A percentile compares a stretch with the other conserved stretches of the same genome.
These are phyloP conservation scores for Glossophaga mutica DNA, from an alignment of 2,797 vertebrate genomes.

Conservation along the genomic window DNA sequence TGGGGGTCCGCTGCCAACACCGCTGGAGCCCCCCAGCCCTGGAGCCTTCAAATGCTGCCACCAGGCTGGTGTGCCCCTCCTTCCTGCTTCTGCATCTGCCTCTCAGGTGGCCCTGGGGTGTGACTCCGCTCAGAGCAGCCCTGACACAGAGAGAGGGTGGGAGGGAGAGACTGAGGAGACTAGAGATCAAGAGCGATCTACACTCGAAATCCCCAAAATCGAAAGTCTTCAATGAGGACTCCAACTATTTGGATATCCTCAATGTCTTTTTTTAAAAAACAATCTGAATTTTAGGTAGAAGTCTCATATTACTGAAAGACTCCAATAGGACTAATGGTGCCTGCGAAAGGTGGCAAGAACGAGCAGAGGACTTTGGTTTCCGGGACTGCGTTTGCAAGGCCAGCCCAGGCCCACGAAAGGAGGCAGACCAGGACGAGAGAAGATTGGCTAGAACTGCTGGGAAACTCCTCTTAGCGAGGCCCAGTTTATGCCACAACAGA, in stretches of 20 bases:
- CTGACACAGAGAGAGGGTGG: neutral
- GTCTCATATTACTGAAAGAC: neutral
- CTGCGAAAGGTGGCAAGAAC: neutral
- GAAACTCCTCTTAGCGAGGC: neutral
- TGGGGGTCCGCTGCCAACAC: neutral
- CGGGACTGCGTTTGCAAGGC: neutral
- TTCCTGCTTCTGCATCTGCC: neutral
- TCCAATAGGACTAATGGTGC: neutral
- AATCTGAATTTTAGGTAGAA: conserved; percentile 43
- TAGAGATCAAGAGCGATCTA: neutral
- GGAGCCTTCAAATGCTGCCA: accelerated
- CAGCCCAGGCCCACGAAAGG: neutral
- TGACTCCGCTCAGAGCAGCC: neutral
- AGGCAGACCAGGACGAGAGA: neutral
- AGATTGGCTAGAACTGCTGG: neutral
- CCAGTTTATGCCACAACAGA: neutral
- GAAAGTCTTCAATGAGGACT: conserved; percentile 4
- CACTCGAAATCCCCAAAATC: neutral
- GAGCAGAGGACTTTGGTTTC: conserved; percentile 9
- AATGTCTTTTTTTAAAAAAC: conserved; percentile 41
- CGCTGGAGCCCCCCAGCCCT: neutral
- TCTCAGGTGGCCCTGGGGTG: neutral
- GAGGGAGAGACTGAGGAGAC: neutral
- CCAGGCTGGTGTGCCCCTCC: neutral
- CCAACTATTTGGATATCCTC: conserved; percentile 29